Percentiles rank a stretch among this genome's conserved stretches.
phyloP scores from a whole-genome alignment of 2,888 invertebrate genomes.

The Hirudinaria manillensis region DNA sequence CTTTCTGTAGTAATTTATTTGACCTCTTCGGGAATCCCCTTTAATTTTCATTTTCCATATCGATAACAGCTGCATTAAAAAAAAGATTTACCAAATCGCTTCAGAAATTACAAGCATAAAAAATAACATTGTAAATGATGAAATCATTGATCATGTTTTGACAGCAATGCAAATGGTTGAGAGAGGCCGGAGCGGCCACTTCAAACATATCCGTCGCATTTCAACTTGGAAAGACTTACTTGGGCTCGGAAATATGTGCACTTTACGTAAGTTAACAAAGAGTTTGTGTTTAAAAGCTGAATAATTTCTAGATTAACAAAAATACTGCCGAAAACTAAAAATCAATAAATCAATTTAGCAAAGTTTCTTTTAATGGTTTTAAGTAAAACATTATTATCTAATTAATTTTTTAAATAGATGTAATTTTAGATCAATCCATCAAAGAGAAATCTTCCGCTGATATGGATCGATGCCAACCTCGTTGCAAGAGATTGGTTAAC shows the following conservation, averaged over 20 bases:
- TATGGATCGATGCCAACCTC: conserved; percentile 26
- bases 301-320: too few relatives aligned
- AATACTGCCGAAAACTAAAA: too few relatives aligned
- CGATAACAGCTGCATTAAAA: too few relatives aligned
- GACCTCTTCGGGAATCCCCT: too few relatives aligned
- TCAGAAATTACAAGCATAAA: too few relatives aligned
- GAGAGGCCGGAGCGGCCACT: background rate
- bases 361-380: too few relatives aligned
- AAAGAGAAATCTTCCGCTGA: background rate
- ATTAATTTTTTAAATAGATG: background rate
- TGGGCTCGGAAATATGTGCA: background rate
- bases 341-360: too few relatives aligned
- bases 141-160: background rate
- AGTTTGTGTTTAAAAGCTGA: too few relatives aligned
- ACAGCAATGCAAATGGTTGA: conserved; percentile 4
- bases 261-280: background rate
- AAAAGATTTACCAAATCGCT: too few relatives aligned
- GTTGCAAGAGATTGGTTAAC: conserved; percentile 18
- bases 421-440: conserved; percentile 2
- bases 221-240: background rate
- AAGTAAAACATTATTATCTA: background rate
- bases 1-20: too few relatives aligned
- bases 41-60: too few relatives aligned
- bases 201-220: background rate
- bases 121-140: too few relatives aligned